Evolutionary conservation across 2,113 vertebrate genomes (phyloP).

Genomic region (Indicator indicator): DNA sequence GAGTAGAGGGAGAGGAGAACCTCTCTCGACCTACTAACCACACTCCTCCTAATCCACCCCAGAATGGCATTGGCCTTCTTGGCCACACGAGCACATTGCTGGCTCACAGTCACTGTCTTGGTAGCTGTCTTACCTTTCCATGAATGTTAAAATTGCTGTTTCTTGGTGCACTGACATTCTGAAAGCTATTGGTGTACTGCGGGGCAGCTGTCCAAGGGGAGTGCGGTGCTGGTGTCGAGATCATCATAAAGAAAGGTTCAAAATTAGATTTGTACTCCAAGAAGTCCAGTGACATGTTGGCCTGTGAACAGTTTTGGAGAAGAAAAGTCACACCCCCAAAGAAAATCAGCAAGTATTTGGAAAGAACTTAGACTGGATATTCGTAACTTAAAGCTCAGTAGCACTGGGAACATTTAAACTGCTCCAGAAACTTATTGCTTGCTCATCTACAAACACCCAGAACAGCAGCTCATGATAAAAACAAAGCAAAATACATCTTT

Average conservation of each 20-base stretch:
- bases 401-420: neutral
- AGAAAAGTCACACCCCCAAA: neutral
- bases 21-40: too few species aligned
- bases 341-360: neutral
- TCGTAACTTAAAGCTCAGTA: fast-evolving
- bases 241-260: slow-evolving; percentile 98
- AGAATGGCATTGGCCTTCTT: too few species aligned
- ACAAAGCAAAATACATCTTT: too few species aligned
- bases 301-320: slow-evolving; percentile 75
- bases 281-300: slow-evolving; percentile 94
- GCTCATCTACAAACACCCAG: neutral
- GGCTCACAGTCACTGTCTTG: neutral
- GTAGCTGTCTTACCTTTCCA: slow-evolving; percentile 81
- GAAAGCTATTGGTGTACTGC: slow-evolving; percentile 88
- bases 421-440: neutral
- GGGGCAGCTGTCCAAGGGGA: slow-evolving; percentile 95
- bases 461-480: neutral
- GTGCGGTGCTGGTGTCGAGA: slow-evolving; percentile 94
- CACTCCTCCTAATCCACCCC: too few species aligned
- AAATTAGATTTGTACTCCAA: slow-evolving; percentile 90
- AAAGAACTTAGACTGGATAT: neutral
- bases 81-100: too few species aligned
- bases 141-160: slow-evolving; percentile 94
- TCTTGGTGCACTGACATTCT: slow-evolving; percentile 87
- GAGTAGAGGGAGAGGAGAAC: too few species aligned